Evolutionary conservation across 2,113 vertebrate genomes (phyloP).

Genomic region (Otus sunia): DNA sequence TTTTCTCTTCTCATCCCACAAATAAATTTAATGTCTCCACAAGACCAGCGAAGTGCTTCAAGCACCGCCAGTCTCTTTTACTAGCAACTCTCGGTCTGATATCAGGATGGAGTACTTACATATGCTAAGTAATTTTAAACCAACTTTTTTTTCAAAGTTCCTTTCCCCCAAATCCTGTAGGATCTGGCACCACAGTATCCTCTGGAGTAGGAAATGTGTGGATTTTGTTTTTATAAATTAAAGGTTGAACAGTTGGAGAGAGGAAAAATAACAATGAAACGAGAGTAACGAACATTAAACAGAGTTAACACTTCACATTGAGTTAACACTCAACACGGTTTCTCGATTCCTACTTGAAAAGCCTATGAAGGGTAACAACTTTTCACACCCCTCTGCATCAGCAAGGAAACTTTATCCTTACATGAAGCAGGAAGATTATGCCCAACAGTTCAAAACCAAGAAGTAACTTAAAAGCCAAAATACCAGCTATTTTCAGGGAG

Average conservation of each 20-base stretch:
- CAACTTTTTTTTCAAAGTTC: background rate
- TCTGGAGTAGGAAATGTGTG: background rate
- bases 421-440: background rate
- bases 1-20: background rate
- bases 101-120: accelerated
- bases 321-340: background rate
- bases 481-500: background rate
- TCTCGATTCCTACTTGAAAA: background rate
- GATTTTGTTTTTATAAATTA: background rate
- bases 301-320: background rate
- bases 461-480: background rate
- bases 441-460: background rate
- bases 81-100: background rate
- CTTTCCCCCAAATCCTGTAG: background rate
- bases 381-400: background rate
- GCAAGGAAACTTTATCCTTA: background rate
- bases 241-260: background rate
- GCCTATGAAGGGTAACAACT: accelerated
- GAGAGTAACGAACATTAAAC: background rate
- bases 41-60: background rate
- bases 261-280: background rate
- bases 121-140: background rate
- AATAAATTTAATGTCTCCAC: background rate
- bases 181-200: background rate
- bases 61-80: background rate